Evolutionary conservation across 2,888 invertebrate species (phyloP).

Genomic region (Eumacrocentrus americanus): DNA sequence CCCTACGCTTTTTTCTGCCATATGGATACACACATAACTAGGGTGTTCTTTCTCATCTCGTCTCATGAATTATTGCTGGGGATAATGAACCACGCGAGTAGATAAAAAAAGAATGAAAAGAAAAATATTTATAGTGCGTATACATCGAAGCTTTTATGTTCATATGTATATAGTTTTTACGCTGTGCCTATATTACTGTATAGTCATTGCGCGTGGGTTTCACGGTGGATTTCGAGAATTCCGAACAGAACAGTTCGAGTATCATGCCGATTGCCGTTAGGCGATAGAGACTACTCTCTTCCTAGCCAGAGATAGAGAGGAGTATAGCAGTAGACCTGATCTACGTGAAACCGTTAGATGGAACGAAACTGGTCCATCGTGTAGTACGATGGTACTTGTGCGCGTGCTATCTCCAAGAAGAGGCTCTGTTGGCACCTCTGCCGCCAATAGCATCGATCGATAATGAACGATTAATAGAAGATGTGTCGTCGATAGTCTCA

Average conservation of each 20-base stretch:
- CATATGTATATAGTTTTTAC: no score
- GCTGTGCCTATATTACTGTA: no score
- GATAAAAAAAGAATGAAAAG: neutral
- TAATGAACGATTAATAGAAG: slow-evolving; percentile 12
- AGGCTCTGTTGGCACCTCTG: neutral
- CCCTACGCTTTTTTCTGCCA: no score
- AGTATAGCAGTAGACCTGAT: slow-evolving; percentile 1
- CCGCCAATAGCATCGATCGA: neutral
- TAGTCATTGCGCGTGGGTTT: slow-evolving; percentile 13
- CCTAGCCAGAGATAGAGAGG: neutral
- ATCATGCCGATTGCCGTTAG: slow-evolving; percentile 8
- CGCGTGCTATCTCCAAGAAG: neutral
- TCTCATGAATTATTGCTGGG: neutral
- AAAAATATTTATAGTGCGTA: slow-evolving; percentile 3
- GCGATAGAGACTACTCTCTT: neutral
- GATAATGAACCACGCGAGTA: slow-evolving; percentile 3
- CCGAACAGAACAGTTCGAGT: slow-evolving; percentile 12
- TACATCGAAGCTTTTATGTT: no score
- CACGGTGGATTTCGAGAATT: slow-evolving; percentile 16
- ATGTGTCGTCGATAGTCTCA: neutral
- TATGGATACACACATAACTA: no score
- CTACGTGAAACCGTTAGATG: slow-evolving; percentile 12
- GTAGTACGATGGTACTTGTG: neutral
- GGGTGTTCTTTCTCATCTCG: neutral
- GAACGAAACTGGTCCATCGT: slow-evolving; percentile 16